phyloP scores from a whole-genome alignment of 2,888 invertebrate genomes.

The Idaea aversata region DNA sequence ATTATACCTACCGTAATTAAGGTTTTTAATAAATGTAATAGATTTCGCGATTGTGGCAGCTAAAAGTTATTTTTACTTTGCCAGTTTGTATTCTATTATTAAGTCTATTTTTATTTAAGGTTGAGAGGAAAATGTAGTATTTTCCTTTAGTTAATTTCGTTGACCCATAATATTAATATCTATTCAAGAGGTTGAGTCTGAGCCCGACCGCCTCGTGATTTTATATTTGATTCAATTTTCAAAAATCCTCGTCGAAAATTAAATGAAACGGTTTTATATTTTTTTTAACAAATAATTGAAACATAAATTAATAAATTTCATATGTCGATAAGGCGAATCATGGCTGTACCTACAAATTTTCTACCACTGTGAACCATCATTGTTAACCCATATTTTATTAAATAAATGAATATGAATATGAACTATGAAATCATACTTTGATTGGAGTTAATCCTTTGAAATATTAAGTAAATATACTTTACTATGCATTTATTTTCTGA shows the following conservation, averaged over 20 bases:
- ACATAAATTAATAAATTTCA: no score
- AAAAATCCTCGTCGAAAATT: not conserved
- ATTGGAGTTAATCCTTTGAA: no score
- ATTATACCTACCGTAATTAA: constrained; percentile 28
- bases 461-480: no score
- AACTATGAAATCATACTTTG: no score
- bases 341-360: no score
- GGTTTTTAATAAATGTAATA: constrained; percentile 34
- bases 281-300: not conserved
- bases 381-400: no score
- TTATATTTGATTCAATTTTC: not conserved
- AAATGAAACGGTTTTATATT: not conserved
- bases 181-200: constrained; percentile 43
- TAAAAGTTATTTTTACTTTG: constrained; percentile 38
- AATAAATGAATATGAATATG: no score
- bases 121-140: constrained; percentile 11
- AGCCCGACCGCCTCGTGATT: constrained; percentile 49
- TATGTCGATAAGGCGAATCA: no score
- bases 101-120: not conserved
- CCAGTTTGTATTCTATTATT: not conserved
- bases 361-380: no score
- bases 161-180: not conserved
- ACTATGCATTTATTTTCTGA: not conserved
- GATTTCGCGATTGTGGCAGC: constrained; percentile 28
- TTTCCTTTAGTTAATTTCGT: not conserved